Percentiles rank a stretch among this genome's conserved stretches.
Evolutionary conservation across 64 coral and sea anemone genomes (phyloP).

Genomic region (Astreopora myriophthalma): DNA sequence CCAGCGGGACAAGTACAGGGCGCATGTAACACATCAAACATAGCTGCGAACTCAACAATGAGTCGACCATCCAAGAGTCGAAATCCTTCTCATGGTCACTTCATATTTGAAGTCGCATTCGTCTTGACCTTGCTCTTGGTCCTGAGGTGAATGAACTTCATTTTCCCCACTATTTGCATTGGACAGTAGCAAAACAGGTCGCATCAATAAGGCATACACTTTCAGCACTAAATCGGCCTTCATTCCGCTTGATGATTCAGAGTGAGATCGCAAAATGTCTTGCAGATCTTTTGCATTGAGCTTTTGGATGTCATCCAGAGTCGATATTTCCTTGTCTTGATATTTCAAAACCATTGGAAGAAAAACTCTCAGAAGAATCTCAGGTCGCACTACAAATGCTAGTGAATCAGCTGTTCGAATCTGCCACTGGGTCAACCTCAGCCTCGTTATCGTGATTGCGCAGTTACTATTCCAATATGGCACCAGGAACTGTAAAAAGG

Average conservation of each 20-base stretch:
- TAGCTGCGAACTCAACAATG: neutral
- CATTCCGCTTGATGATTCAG: conserved; percentile 5
- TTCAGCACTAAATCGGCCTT: conserved; percentile 44
- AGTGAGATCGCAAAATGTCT: conserved; percentile 1
- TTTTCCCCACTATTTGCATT: too few relatives aligned
- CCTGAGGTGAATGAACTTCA: too few relatives aligned
- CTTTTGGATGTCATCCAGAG: neutral
- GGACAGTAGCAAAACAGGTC: neutral
- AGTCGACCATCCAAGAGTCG: too few relatives aligned
- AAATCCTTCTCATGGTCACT: too few relatives aligned
- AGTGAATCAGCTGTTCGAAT: neutral
- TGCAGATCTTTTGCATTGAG: neutral
- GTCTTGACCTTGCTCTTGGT: too few relatives aligned
- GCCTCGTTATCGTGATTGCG: too few relatives aligned
- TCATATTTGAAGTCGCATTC: too few relatives aligned
- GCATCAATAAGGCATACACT: conserved; percentile 27
- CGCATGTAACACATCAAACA: neutral
- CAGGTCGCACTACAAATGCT: neutral
- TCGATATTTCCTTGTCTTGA: neutral
- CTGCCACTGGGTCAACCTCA: neutral
- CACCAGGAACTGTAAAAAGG: too few relatives aligned
- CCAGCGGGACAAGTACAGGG: conserved; percentile 14
- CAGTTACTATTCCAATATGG: too few relatives aligned
- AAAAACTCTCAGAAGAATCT: neutral
- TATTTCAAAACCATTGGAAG: neutral